phyloP scores from a whole-genome alignment of 2,113 vertebrate genomes.

The Oreotrochilus melanogaster region DNA sequence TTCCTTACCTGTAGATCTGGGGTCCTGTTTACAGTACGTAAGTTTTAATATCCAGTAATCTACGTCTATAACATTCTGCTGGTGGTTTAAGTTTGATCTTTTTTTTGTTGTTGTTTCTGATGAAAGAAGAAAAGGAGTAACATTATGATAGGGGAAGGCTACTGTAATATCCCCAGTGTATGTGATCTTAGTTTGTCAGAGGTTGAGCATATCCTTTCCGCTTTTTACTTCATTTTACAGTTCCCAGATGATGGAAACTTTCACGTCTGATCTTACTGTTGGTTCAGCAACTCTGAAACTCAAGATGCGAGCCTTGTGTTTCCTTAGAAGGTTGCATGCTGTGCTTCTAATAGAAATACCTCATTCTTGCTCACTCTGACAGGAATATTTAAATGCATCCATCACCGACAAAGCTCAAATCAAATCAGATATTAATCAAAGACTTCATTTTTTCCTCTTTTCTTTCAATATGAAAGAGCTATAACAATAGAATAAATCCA shows the following conservation, averaged over 20 bases:
- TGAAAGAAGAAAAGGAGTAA: not conserved
- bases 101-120: not conserved
- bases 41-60: not conserved
- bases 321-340: conserved; percentile 22
- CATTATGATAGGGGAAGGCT: not conserved
- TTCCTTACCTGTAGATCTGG: not conserved
- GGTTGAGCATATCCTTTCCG: not conserved
- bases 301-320: conserved; percentile 23
- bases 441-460: conserved; percentile 20
- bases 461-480: conserved; percentile 64
- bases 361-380: conserved; percentile 52
- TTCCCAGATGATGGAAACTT: conserved; percentile 33
- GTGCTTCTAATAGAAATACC: conserved; percentile 47
- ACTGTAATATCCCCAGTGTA: not conserved
- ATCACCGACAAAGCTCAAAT: conserved; percentile 67
- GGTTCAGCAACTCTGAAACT: conserved; percentile 48
- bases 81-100: not conserved
- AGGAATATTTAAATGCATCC: conserved; percentile 73
- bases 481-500: conserved; percentile 67
- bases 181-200: not conserved
- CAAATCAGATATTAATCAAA: conserved; percentile 74
- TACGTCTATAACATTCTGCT: not conserved
- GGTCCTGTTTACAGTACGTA: not conserved
- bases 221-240: conserved; percentile 56
- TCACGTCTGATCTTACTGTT: not conserved